phyloP scores from a whole-genome alignment of 2,113 vertebrate genomes.

The Psettodes erumei region DNA sequence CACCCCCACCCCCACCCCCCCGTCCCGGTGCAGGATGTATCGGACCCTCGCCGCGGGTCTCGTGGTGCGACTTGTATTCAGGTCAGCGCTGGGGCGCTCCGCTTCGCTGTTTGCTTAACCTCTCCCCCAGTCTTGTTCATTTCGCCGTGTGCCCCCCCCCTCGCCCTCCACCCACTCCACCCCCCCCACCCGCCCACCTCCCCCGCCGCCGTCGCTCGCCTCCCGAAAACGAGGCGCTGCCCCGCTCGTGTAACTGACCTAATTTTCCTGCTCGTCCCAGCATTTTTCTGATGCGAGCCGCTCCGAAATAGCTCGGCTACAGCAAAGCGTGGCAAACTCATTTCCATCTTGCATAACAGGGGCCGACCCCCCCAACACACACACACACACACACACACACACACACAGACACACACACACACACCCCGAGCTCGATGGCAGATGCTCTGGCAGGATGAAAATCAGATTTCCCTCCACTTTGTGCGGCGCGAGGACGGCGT shows the following conservation, averaged over 20 bases:
- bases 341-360: constrained; percentile 85
- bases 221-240: constrained; percentile 62
- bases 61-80: too few species aligned
- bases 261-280: constrained; percentile 80
- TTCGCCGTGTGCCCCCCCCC: constrained; percentile 49
- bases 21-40: constrained; percentile 72
- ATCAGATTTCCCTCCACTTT: constrained; percentile 56
- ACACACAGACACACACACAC: constrained; percentile 12
- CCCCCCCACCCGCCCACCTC: too few species aligned
- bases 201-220: constrained; percentile 30
- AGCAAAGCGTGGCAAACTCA: constrained; percentile 80
- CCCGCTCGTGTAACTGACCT: constrained; percentile 82
- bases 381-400: constrained; percentile 11
- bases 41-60: too few species aligned
- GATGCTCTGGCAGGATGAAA: constrained; percentile 60
- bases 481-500: too few species aligned
- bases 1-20: constrained; percentile 55
- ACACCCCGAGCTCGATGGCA: constrained; percentile 64
- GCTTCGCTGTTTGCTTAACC: constrained; percentile 36
- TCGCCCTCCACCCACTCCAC: too few species aligned
- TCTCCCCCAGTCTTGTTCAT: constrained; percentile 55
- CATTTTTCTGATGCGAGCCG: constrained; percentile 77
- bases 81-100: constrained; percentile 58
- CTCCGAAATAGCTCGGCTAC: constrained; percentile 82
- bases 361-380: constrained; percentile 49